These are phyloP conservation scores for Valencia hispanica DNA, from an alignment of 2,797 vertebrate genomes.

Conservation along the genomic window DNA sequence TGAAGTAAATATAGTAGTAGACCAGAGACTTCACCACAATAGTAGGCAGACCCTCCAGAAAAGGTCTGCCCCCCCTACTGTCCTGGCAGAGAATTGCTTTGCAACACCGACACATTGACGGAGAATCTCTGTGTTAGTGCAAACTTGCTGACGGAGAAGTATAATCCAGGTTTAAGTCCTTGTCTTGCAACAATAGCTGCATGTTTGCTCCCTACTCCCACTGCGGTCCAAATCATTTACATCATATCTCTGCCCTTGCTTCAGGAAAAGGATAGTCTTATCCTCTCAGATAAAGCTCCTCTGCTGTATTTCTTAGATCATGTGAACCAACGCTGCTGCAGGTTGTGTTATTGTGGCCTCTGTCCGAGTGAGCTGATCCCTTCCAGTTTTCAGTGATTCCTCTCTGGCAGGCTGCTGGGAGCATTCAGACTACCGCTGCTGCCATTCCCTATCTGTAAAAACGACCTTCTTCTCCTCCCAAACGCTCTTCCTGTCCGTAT, in stretches of 20 bases:
- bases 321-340: constrained; percentile 22
- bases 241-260: neutral
- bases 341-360: constrained; percentile 30
- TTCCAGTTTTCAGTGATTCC: constrained; percentile 33
- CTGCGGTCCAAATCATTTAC: neutral
- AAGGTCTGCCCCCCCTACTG: too few species aligned
- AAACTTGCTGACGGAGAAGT: too few species aligned
- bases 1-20: too few species aligned
- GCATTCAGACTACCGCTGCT: constrained; percentile 51
- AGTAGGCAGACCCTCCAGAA: too few species aligned
- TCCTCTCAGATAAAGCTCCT: constrained; percentile 20
- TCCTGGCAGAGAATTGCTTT: too few species aligned
- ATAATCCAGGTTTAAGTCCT: too few species aligned
- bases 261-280: neutral
- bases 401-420: constrained; percentile 54
- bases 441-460: constrained; percentile 61
- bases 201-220: neutral
- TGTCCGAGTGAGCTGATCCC: constrained; percentile 30
- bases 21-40: too few species aligned
- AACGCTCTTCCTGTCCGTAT: constrained; percentile 21
- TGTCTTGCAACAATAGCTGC: neutral
- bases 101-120: too few species aligned
- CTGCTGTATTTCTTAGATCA: constrained; percentile 12
- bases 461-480: constrained; percentile 45
- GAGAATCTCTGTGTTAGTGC: too few species aligned